Evolutionary conservation across 2,797 vertebrate species (phyloP), one percentile per base, ranked within the genome.

Genomic region (Gadopsis marmoratus): DNA sequence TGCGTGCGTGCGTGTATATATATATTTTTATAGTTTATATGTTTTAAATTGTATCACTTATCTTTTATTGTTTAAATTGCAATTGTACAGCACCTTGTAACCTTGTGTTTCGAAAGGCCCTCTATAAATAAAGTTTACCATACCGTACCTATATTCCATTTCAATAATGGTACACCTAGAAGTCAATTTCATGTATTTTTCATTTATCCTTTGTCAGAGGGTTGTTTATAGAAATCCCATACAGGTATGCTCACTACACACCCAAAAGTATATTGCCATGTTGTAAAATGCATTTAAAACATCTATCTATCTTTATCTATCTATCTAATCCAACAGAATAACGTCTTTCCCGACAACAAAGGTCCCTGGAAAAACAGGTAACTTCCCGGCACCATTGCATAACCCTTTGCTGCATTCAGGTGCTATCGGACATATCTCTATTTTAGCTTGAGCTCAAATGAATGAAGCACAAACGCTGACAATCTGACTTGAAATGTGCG

Each of bases 361-460:
- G n/a, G 2, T 5, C 2, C 4, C 4, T 23, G 75, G 63, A 12
- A 63, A 37, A 31, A 0, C 11, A 3, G 35, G 68, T 76, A 1
- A 39, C 60, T 84, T 89, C 82, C 84, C 9, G 31, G 0, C 14
- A 23, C 26, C 0, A 4, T 10, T 9, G 47, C 1, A 0, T 0
- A 0, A 7, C 17, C 3, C 1, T 4, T 21, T 50, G 83, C 1
- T 71, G 73, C 86, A 8, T 86, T 89, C 73, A 83, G 0, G 41
- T 55, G 14, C 69, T 16, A 14, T 86, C 47, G 55, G 74, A 83
- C 45, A 71, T 2, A 8, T 26, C 1, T 4, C 0, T 0, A 35
- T 21, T 56, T 35, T 0, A 0, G 10, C 59, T 39, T 26, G 37
- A 61, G 1, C 7, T 17, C 12, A 10, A 31, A 0, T 13, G 0